Evolutionary conservation across 2,113 vertebrate genomes (phyloP), one percentile per base, ranked within the genome.

Genomic region (Datnioides undecimradiatus): DNA sequence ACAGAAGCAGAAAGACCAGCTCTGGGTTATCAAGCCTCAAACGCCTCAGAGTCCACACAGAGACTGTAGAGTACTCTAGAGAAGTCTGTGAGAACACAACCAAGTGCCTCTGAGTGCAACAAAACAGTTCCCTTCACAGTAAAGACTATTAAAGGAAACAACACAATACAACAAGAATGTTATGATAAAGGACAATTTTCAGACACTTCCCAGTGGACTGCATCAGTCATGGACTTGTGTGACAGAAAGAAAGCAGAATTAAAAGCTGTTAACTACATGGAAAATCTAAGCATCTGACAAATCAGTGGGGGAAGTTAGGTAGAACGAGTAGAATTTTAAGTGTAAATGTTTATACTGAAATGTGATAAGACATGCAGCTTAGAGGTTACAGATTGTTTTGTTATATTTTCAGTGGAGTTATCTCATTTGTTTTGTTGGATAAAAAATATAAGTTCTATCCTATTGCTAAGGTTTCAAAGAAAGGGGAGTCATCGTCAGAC

Each of bases 261-360:
- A 40, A 71, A 80, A 82, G 38, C 27, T 67, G 63, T 41, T 36
- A 45, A 64, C 48, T 66, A 45, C 31, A 83, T 36, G 49, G 49
- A 73, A 68, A 73, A 78, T 31, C 29, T 60, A 77, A 63, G 59
- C 70, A 85, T 57, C 23, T 57, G 80, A 80, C 74, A 91, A 84
- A 86, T 85, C 68, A 68, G 52, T 52, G 58, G 70, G 68, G 70
- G 55, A 34, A 43, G 76, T 76, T 58, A 82, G 51, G 48, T 84
- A 87, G 73, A 83, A 64, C 46, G 21, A 64, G 51, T 83, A 88
- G 76, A 88, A 48, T 73, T 82, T 49, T 71, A 76, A 58, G 70
- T 88, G 83, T 85, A 89, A 83, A 84, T 91, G 81, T 86, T 88
- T 62, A 86, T 89, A 83, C 33, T 79, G 62, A 88, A 89, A 88